Evolutionary conservation across 2,888 invertebrate genomes (phyloP).

Genomic region (Galeopsomyia nigrocyanea): DNA sequence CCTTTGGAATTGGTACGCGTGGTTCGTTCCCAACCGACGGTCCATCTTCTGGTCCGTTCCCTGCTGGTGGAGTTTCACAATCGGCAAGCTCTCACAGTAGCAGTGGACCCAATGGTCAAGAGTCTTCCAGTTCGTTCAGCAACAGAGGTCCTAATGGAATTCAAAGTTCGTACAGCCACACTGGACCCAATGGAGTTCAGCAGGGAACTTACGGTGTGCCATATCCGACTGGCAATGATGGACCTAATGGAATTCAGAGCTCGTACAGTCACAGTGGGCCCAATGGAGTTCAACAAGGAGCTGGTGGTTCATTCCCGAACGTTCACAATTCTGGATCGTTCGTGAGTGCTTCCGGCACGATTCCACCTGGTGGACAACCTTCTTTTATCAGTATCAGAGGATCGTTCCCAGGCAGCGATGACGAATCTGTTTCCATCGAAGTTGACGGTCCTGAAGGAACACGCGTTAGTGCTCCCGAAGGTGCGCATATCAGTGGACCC

Average conservation of each 20-base stretch:
- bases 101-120: neutral
- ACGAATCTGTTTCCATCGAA: slow-evolving; percentile 39
- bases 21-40: slow-evolving; percentile 36
- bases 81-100: neutral
- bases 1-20: slow-evolving; percentile 38
- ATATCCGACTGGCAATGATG: no score
- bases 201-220: no score
- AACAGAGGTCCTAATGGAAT: no score
- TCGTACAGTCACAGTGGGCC: no score
- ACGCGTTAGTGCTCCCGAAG: neutral
- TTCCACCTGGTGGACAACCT: neutral
- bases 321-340: no score
- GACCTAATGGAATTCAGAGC: no score
- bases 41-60: neutral
- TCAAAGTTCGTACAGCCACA: no score
- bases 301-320: no score
- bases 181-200: no score
- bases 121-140: neutral
- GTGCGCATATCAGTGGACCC: neutral
- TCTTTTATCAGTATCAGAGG: slow-evolving; percentile 27
- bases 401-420: slow-evolving; percentile 24
- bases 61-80: neutral
- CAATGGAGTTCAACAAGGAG: no score
- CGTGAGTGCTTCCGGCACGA: no score
- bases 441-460: slow-evolving; percentile 30